A percentile compares a stretch with the other conserved stretches of the same genome.
phyloP scores from a whole-genome alignment of 2,888 invertebrate species.

The Melanophora roralis region DNA sequence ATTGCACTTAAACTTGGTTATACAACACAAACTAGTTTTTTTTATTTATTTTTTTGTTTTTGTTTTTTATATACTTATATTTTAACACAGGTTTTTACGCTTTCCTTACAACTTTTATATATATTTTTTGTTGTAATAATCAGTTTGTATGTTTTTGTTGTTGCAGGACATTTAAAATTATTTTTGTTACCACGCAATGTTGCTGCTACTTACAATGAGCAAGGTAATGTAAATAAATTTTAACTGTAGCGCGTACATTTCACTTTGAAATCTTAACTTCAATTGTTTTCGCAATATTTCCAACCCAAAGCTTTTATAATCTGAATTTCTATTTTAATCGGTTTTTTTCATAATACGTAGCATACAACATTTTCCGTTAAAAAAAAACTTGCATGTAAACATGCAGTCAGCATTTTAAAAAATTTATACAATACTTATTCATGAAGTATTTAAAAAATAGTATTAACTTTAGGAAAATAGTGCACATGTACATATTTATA shows the following conservation, averaged over 20 bases:
- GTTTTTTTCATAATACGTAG: conserved; percentile 37
- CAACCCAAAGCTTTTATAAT: conserved; percentile 75
- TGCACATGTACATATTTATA: conserved; percentile 45
- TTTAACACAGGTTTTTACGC: neutral
- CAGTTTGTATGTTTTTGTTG: neutral
- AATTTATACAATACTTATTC: conserved; percentile 30
- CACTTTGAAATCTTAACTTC: conserved; percentile 73
- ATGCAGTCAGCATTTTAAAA: conserved; percentile 44
- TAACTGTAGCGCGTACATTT: conserved; percentile 71
- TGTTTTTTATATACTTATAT: too few relatives aligned
- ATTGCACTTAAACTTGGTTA: neutral
- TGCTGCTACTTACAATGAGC: conserved; percentile 73
- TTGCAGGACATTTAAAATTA: neutral
- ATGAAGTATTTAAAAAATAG: conserved; percentile 24
- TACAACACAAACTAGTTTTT: neutral
- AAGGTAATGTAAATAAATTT: conserved; percentile 68
- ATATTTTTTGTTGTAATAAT: neutral
- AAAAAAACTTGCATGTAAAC: conserved; percentile 49
- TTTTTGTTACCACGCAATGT: conserved; percentile 27
- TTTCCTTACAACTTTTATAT: neutral
- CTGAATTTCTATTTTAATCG: conserved; percentile 62
- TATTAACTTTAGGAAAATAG: conserved; percentile 33
- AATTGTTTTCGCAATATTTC: conserved; percentile 74
- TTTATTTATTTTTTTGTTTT: neutral
- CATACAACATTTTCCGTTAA: conserved; percentile 44